A percentile compares a stretch with the other conserved stretches of the same genome.
Conservation (phyloP, 2,797 vertebrate genomes). For the Lutjanus campechanus region DNA sequence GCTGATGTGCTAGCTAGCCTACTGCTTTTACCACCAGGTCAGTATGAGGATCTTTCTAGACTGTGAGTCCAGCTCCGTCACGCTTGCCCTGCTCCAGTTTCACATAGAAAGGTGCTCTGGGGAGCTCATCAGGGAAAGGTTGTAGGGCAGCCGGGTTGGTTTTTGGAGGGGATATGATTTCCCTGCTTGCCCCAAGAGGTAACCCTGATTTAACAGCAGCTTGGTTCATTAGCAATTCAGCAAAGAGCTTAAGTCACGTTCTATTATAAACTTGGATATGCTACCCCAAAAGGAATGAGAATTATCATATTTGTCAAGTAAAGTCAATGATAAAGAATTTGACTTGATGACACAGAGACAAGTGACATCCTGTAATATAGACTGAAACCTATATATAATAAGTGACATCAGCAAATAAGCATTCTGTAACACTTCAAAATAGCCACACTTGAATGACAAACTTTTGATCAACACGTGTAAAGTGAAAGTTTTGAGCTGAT, state of each 20-base stretch:
- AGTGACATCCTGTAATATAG: neutral
- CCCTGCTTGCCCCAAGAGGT: slow-evolving; percentile 28
- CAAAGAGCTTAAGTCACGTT: slow-evolving; percentile 14
- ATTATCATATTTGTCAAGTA: neutral
- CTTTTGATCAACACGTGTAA: neutral
- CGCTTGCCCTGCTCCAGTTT: slow-evolving; percentile 55
- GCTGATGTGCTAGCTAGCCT: slow-evolving; percentile 2
- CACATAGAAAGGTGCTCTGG: slow-evolving; percentile 48
- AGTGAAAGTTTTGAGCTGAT: neutral
- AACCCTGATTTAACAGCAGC: slow-evolving; percentile 32
- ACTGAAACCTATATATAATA: slow-evolving; percentile 6
- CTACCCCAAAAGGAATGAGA: slow-evolving; percentile 24
- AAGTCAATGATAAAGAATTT: slow-evolving; percentile 9
- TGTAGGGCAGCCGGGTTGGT: slow-evolving; percentile 18
- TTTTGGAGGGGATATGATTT: slow-evolving; percentile 49
- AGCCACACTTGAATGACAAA: neutral
- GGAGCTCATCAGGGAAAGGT: slow-evolving; percentile 59
- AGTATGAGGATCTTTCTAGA: slow-evolving; percentile 45
- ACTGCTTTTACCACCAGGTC: slow-evolving; percentile 10
- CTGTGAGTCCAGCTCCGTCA: slow-evolving; percentile 43
- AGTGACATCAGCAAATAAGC: neutral
- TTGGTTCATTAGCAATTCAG: slow-evolving; percentile 18
- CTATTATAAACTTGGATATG: slow-evolving; percentile 35
- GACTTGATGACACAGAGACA: slow-evolving; percentile 5
- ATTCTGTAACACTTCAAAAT: neutral